Base-by-base conservation (phyloP, 2,888 invertebrate genomes). In the Limnephilus marmoratus region DNA sequence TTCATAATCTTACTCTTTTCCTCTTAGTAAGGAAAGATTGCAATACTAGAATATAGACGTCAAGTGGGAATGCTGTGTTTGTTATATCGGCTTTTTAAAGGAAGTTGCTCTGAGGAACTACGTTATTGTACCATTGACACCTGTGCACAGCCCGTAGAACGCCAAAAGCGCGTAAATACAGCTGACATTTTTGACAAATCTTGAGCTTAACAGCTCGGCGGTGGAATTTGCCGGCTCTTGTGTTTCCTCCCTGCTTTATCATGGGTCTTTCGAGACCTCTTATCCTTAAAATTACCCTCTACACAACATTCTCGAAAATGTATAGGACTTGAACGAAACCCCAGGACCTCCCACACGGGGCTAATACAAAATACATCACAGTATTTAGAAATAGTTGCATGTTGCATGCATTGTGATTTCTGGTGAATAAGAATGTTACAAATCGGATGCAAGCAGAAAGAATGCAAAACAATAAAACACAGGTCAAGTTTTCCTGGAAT, bases 401-500 rank as follows among this genome's bases (percentile, higher is more conserved):
- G 13, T 49, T 18, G 49, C 49, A 24, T 68, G 68, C 24, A 68
- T 24, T 7, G 7, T 7, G 24, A 68, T 68, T 68, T 68, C 1
- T 18, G 18, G 24, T 68, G 68, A 68, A 68, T 7, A 24, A 68
- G 68, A 68, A 68, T 68, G 15, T 68, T 5, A 68, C 0, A 68
- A 18, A 68, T 18, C 4, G 24, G 24, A 68, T 15, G 18, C 83
- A 29, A 82, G 12, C 9, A 31, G 31, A 5, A 53, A 53, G 53
- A 53, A 53, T 12, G 53, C 7, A 18, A 53, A 53, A 53, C 53
- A 18, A 53, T 53, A 53, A 53, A 53, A 18, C 15, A 18, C 68
- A 7, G 24, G 68, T 68, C 68, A n/a, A 68, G 45, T 86, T 86
- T 68, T 68, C 80, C 37, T 12, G 80, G 88, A 87, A 81, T 31